Conservation (phyloP, 2,113 vertebrate species). For the Opisthocomus hoazin region DNA sequence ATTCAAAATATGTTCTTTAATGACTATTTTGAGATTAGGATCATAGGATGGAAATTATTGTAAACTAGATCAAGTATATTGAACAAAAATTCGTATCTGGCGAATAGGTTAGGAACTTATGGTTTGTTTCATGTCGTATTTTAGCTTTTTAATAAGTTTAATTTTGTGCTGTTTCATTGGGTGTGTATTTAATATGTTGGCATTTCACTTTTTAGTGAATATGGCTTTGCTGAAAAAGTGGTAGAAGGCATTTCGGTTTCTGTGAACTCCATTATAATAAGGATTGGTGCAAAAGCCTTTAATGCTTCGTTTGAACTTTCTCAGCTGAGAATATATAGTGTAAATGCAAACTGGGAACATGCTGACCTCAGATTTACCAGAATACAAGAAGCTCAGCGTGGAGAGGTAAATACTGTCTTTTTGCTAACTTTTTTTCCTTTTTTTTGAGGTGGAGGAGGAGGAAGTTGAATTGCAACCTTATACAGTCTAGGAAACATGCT, state of each 20-base stretch:
- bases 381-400: slow-evolving; percentile 88
- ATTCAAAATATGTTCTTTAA: neutral
- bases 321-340: slow-evolving; percentile 95
- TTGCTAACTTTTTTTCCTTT: neutral
- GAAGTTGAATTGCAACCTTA: neutral
- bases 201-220: slow-evolving; percentile 82
- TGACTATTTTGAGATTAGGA: neutral
- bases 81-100: neutral
- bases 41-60: neutral
- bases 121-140: neutral
- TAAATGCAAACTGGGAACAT: slow-evolving; percentile 92
- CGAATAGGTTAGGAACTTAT: neutral
- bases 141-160: neutral
- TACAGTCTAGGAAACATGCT: neutral
- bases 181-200: neutral
- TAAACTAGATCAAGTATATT: neutral
- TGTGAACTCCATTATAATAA: slow-evolving; percentile 94
- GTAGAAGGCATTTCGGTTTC: slow-evolving; percentile 96
- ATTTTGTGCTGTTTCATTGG: neutral
- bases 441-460: neutral
- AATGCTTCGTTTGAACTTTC: slow-evolving; percentile 98
- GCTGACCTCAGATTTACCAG: slow-evolving; percentile 89
- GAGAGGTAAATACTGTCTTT: slow-evolving; percentile 80
- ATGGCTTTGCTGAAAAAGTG: slow-evolving; percentile 98
- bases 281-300: slow-evolving; percentile 96